Evolutionary conservation across 2,797 vertebrate species (phyloP).

Genomic region (Salarias fasciatus): DNA sequence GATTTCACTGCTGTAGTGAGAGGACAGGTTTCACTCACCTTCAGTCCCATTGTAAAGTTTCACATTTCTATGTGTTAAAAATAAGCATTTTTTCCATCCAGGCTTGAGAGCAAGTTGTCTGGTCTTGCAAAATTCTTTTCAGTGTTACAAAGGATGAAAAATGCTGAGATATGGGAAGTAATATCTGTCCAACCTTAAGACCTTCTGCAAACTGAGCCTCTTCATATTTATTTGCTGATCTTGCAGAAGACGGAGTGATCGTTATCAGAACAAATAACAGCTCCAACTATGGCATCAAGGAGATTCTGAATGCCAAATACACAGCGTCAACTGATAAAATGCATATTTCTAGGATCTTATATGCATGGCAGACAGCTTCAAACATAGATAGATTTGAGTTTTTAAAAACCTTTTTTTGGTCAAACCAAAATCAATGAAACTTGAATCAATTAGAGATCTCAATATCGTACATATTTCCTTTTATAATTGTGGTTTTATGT

Average conservation of each 20-base stretch:
- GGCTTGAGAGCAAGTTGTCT: neutral
- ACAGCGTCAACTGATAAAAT: neutral
- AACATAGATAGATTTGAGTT: neutral
- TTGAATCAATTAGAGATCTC: too few species aligned
- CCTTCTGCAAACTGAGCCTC: slow-evolving; percentile 5
- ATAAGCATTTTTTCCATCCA: neutral
- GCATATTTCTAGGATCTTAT: neutral
- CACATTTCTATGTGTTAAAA: neutral
- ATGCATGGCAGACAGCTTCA: neutral
- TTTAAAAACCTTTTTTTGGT: too few species aligned
- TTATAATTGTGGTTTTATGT: too few species aligned
- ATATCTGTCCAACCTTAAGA: slow-evolving; percentile 9
- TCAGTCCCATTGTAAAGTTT: too few species aligned
- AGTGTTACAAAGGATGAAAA: neutral
- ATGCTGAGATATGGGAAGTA: neutral
- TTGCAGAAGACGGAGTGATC: slow-evolving; percentile 4
- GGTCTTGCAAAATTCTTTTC: neutral
- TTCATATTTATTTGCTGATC: neutral
- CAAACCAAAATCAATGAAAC: too few species aligned
- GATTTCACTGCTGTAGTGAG: slow-evolving; percentile 12
- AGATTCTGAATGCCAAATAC: slow-evolving; percentile 1
- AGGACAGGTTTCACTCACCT: slow-evolving; percentile 1
- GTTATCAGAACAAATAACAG: slow-evolving; percentile 2
- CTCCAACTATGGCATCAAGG: slow-evolving; percentile 3
- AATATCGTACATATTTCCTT: too few species aligned